Evolutionary conservation across 2,113 vertebrate species (phyloP), one percentile per base, ranked within the genome.

Genomic region (Ctenodactylus gundi): DNA sequence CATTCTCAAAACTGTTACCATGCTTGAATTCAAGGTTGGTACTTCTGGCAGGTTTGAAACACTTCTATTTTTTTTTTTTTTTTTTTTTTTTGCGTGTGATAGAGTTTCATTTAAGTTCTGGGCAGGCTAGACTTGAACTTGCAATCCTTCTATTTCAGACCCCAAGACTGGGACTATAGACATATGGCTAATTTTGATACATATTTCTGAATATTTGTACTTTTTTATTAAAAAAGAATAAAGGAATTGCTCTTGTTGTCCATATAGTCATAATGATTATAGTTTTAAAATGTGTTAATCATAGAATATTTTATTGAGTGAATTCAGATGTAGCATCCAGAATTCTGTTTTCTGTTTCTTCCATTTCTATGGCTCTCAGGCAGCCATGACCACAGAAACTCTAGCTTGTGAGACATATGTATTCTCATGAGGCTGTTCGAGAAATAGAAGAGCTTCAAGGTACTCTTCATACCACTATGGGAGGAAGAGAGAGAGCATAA

Each of bases 281-380:
- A 53, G 21, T 44, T 91, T 80, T 20, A 78, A 88, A 91, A 62
- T 34, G 36, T 85, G 21, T 51, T 44, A 68, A 6, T 49, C 51
- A 64, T 58, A 49, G 85, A 90, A 49, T 90, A 65, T 53, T 53
- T 5, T 90, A 29, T 7, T 78, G 34, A 68, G 10, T 80, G 53
- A 90, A 81, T 85, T 92, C 82, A 81, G 14, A 51, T 46, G 55
- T 57, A 82, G 73, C 83, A n/a, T 92, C 36, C 58, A 57, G 49
- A 81, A 58, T 65, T 57, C 25, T 20, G 64, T 27, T 34, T 29
- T 62, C 21, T 55, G 21, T 78, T 90, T 92, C 39, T 44, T 3
- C 34, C 46, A 12, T 84, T 62, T 70, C n/a, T 80, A 9, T 78
- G 49, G 60, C 89, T 70, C 75, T 27, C 15, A 76, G 77, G 17